Conservation (phyloP, 2,888 invertebrate genomes). For the Saturnia japonica region DNA sequence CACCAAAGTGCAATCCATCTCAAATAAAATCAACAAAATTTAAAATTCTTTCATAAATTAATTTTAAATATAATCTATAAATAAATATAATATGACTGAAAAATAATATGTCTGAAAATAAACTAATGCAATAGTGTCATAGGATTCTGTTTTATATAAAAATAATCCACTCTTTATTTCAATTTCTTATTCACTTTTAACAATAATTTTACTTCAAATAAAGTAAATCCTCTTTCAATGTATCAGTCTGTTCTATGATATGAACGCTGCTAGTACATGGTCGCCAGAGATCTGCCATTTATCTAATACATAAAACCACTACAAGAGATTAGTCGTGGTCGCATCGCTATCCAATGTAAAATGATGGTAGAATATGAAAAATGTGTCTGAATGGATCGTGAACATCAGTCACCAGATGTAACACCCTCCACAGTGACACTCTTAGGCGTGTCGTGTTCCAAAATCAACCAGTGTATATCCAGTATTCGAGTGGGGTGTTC, state of each 20-base stretch:
- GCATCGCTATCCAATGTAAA: background rate
- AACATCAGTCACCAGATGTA: too few species aligned
- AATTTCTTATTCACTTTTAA: background rate
- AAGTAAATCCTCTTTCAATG: background rate
- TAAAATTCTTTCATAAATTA: background rate
- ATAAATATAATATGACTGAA: too few species aligned
- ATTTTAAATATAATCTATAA: too few species aligned
- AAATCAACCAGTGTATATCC: too few species aligned
- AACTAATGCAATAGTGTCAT: too few species aligned
- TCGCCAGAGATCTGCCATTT: background rate
- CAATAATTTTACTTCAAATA: background rate
- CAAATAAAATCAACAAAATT: conserved; percentile 24
- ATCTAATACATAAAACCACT: background rate
- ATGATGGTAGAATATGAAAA: too few species aligned
- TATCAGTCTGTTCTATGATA: background rate
- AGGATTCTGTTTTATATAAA: too few species aligned
- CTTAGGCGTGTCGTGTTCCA: too few species aligned
- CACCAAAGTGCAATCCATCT: conserved; percentile 56
- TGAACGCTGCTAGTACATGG: background rate
- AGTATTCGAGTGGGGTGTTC: too few species aligned
- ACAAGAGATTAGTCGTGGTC: background rate
- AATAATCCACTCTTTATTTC: background rate
- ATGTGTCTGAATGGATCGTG: too few species aligned
- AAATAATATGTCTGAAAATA: too few species aligned
- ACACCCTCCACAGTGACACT: too few species aligned